phyloP scores from a whole-genome alignment of 1,140 invertebrate genomes.

The Drosophila azteca region DNA sequence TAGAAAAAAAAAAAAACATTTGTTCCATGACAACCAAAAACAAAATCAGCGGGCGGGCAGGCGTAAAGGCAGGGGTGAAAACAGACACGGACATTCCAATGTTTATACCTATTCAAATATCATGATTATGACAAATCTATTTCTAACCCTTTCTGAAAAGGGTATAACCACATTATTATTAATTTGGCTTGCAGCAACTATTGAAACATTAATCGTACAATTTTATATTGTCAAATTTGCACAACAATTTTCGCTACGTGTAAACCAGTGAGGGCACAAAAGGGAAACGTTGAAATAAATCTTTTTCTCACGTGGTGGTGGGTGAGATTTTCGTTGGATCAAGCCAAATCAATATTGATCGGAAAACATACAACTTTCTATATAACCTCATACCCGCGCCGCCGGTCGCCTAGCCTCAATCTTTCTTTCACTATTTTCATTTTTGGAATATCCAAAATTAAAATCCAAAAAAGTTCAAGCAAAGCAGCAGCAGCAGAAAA shows the following conservation, averaged over 20 bases:
- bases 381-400: not conserved
- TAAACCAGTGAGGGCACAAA: conserved; percentile 5
- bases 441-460: conserved; percentile 66
- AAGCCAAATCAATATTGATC: conserved; percentile 15
- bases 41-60: conserved; percentile 2
- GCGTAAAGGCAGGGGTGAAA: not conserved
- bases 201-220: too few species aligned
- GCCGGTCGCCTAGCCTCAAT: not conserved
- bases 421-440: conserved; percentile 13
- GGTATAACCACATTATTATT: too few species aligned
- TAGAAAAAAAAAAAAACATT: conserved; percentile 14
- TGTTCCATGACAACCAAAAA: conserved; percentile 41
- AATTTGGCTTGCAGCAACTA: too few species aligned
- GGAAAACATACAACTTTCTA: not conserved
- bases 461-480: conserved; percentile 29
- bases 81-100: conserved; percentile 7
- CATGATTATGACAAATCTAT: not conserved
- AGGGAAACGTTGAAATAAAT: not conserved
- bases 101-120: conserved; percentile 16
- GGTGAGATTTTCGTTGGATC: conserved; percentile 7
- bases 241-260: not conserved
- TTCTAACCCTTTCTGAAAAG: too few species aligned
- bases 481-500: conserved; percentile 18
- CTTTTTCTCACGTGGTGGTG: conserved; percentile 22
- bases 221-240: too few species aligned